phyloP scores from a whole-genome alignment of 2,113 vertebrate genomes.

The Takifugu flavidus region DNA sequence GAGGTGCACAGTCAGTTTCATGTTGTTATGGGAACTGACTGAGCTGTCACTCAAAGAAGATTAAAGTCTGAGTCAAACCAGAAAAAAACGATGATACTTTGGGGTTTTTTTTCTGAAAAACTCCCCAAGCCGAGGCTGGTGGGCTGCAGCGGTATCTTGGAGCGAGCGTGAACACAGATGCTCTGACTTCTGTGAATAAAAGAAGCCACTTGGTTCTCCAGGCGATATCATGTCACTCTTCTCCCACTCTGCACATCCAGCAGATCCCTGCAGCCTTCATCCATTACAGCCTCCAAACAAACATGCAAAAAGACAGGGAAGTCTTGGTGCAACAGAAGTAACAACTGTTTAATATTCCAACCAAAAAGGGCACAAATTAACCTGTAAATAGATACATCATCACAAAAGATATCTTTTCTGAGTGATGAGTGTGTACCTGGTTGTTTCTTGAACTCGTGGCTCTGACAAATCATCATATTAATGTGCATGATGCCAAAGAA shows the following conservation, averaged over 20 bases:
- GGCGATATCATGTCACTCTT: slow-evolving; percentile 36
- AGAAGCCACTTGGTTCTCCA: slow-evolving; percentile 41
- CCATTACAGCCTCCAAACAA: slow-evolving; percentile 10
- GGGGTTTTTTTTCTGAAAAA: neutral
- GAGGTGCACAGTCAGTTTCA: neutral
- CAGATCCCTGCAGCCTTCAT: slow-evolving; percentile 18
- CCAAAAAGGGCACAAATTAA: too few species aligned
- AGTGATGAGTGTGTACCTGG: neutral
- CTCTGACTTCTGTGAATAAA: slow-evolving; percentile 44
- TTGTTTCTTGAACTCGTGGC: slow-evolving; percentile 4
- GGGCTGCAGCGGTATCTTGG: slow-evolving; percentile 30
- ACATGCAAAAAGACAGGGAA: neutral
- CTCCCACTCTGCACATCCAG: slow-evolving; percentile 31
- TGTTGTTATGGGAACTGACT: slow-evolving; percentile 12
- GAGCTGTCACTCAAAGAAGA: slow-evolving; percentile 1
- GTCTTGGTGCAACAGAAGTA: neutral
- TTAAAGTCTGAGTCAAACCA: slow-evolving; percentile 16
- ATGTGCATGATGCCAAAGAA: slow-evolving; percentile 34
- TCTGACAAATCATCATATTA: neutral
- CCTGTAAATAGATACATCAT: neutral
- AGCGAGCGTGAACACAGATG: slow-evolving; percentile 50
- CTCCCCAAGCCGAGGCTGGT: slow-evolving; percentile 34
- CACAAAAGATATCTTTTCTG: neutral
- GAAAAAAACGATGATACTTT: slow-evolving; percentile 9
- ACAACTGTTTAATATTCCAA: too few species aligned